phyloP scores from a whole-genome alignment of 2,113 vertebrate genomes.

The Alces alces region DNA sequence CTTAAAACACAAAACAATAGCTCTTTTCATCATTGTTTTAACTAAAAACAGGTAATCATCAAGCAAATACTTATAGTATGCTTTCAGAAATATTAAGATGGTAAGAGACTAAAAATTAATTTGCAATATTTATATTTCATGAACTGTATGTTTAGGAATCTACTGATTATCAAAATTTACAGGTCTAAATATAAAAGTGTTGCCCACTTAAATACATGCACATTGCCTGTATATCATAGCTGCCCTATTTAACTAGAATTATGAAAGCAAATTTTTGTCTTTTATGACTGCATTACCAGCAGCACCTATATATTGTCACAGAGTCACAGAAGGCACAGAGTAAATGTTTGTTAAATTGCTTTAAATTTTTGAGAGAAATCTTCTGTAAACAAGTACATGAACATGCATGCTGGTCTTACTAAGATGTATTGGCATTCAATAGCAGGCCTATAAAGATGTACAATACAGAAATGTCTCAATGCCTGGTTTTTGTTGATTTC shows the following conservation, averaged over 20 bases:
- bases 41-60: not conserved
- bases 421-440: not conserved
- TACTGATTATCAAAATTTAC: not conserved
- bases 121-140: not conserved
- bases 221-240: not conserved
- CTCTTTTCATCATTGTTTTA: not conserved
- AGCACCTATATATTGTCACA: not conserved
- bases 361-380: not conserved
- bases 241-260: not conserved
- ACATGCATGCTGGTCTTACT: not conserved
- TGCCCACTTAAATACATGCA: not conserved
- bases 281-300: not conserved
- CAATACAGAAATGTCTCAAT: not conserved
- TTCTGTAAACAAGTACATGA: not conserved
- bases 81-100: not conserved
- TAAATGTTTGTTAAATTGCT: not conserved
- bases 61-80: not conserved
- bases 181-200: not conserved
- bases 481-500: not conserved
- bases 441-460: accelerated
- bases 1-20: not conserved
- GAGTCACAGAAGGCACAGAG: not conserved
- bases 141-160: not conserved
- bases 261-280: not conserved
- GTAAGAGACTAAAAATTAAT: not conserved